Evolutionary conservation across 1,140 invertebrate species (phyloP), one percentile per base, ranked within the genome.

Genomic region (Pogonus chalceus): DNA sequence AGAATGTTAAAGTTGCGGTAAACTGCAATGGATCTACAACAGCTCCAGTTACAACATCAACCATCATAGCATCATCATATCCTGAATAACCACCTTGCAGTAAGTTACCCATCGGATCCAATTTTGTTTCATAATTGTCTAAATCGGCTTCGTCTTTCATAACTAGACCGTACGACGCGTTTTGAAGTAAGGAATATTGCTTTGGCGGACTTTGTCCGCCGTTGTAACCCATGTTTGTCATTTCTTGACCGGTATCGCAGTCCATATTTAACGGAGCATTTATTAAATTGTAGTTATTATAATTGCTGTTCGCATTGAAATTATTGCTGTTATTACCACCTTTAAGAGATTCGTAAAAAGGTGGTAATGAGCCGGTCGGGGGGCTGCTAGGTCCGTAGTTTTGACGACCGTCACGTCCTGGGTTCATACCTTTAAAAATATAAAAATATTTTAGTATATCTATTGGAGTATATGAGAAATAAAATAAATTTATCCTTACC

Each of bases 291-390:
- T 76, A 79, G 23, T 71, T 71, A 54, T 68, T 70, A 53, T 64
- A 69, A 43, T 62, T 65, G 12, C 67, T 59, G 31, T 65, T 69
- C 14, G 69, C 70, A 55, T 75, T 76, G 56, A 76, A 79, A 56
- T 76, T 74, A 56, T 76, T 78, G 14, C 58, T 58, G 16, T 69
- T 70, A 63, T 83, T 83, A 10, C 84, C 84, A 49, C 81, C 79
- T 68, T 90, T 91, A 0, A 91, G 74, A 14, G 84, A 88, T 70
- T 90, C 87, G 62, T 89, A 89, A 62, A 91, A 90, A 0, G 88
- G 87, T 4, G 88, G 88, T 46, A 91, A 66, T 35, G 85, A 87
- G 0, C 85, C 87, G 0, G 86, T 88, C 2, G 87, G 87, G 47
- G 87, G 87, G 57, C 85, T 88, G 57, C 86, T 88, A 1, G 86